These are phyloP conservation scores for roundworm (Caenorhabditis elegans) DNA, from an alignment of 1,140 invertebrate species.

Conservation along the genomic window WBcel235 BX284602.5:11402501-11403000, in stretches of 20 bases:
- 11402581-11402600: not conserved
- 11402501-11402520: constrained; percentile 24
- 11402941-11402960: too few species aligned
- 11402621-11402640: not conserved
- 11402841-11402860: not conserved
- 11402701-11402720: constrained; percentile 12
- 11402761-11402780: not conserved
- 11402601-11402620: not conserved
- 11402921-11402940: too few species aligned
- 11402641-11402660: constrained; percentile 33
- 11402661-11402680: not conserved
- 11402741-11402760: constrained; percentile 30
- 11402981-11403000: too few species aligned
- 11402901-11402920: too few species aligned
- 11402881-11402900: too few species aligned
- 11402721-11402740: constrained; percentile 26
- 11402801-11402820: not conserved
- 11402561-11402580: constrained; percentile 22
- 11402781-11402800: not conserved
- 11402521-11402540: not conserved
- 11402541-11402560: constrained; percentile 9
- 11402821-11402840: not conserved
- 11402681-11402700: constrained; percentile 29
- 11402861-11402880: not conserved
- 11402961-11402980: too few species aligned